Evolutionary conservation across 2,888 invertebrate species (phyloP), one percentile per base, ranked within the genome.

Genomic region (Polydesmus complanatus): DNA sequence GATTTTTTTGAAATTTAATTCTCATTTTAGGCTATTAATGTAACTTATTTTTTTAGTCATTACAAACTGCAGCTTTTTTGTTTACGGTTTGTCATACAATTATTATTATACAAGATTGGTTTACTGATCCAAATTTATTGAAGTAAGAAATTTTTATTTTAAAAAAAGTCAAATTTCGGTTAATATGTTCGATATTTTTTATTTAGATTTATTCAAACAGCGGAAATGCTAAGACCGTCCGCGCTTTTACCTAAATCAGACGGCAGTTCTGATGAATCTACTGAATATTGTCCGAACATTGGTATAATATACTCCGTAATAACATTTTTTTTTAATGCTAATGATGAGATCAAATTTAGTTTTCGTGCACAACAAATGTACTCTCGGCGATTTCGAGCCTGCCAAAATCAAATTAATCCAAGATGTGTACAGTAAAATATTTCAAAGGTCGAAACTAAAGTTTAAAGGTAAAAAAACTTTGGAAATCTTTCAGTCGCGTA

Each of bases 71-170:
- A 18, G 83, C 91, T 0, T 90, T 89, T 71, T 73, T 95, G 58
- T 82, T 93, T 77, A 86, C 89, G 1, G 85, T 94, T 48, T 94
- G 94, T 68, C 93, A 96, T 73, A 83, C 93, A 1, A 78, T 96
- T 5, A 78, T 96, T 61, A 81, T 93, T 47, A 86, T 89, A 0
- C 86, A 93, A 70, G 94, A 95, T 72, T 92, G 88, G 83, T 88
- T 88, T 70, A 79, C 86, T 2, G 91, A 91, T 74, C 83, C 88
- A 61, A 90, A 88, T 73, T 67, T 76, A 23, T 65, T 77, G 19
- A 68, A 71, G 71, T 72, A 66, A 61, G 49, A 22, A 27, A 56
- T 58, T 72, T 56, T 37, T n/a, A n/a, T n/a, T n/a, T n/a, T n/a
- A n/a, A n/a, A n/a, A n/a, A n/a, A n/a, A n/a, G n/a, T n/a, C n/a